Conservation (phyloP, 2,888 invertebrate genomes). For the Conomelus anceps region DNA sequence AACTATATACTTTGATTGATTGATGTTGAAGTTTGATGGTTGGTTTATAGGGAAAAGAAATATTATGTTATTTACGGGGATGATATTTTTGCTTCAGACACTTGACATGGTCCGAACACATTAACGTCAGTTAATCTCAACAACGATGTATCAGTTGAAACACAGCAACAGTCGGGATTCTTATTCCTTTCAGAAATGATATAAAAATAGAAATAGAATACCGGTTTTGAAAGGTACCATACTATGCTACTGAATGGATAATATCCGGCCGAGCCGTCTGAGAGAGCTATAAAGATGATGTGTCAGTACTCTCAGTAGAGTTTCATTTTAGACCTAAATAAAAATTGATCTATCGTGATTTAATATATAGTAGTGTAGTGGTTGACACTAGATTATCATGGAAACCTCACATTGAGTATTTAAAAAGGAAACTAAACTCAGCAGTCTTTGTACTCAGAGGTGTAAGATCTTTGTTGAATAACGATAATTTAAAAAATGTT, state of each 20-base stretch:
- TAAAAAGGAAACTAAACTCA: too few relatives aligned
- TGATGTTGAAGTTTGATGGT: background rate
- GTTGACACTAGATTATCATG: too few relatives aligned
- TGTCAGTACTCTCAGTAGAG: background rate
- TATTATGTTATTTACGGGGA: background rate
- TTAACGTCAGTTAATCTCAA: background rate
- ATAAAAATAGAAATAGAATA: background rate
- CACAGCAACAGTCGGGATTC: background rate
- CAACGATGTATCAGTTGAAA: background rate
- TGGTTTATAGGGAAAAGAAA: background rate
- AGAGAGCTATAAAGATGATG: background rate
- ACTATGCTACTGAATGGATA: background rate
- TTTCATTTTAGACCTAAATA: background rate
- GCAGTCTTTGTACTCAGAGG: too few relatives aligned
- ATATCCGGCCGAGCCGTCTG: background rate
- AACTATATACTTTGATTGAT: background rate
- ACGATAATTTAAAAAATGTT: too few relatives aligned
- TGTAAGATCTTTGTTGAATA: too few relatives aligned
- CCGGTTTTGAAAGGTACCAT: background rate
- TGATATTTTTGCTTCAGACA: background rate
- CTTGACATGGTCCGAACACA: background rate
- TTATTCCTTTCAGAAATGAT: background rate
- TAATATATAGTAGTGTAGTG: too few relatives aligned
- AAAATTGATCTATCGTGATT: background rate
- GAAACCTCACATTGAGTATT: too few relatives aligned